Evolutionary conservation across 2,797 vertebrate species (phyloP).

Genomic region (Enteromius afrohamiltoni): DNA sequence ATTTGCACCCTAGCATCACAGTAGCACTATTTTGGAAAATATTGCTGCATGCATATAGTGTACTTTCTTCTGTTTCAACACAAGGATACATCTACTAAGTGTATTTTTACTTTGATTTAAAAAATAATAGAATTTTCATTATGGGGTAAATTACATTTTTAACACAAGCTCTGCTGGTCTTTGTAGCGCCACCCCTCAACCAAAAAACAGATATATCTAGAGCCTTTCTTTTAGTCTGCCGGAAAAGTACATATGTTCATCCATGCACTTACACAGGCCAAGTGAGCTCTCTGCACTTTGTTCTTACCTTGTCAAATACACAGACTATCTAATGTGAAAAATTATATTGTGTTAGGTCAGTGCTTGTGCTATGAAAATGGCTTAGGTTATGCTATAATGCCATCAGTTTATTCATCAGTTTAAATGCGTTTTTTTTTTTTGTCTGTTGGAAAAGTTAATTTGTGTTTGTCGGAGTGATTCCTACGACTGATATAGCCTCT

Average conservation of each 20-base stretch:
- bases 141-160: not conserved
- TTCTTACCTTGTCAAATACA: slow-evolving; percentile 15
- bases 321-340: slow-evolving; percentile 17
- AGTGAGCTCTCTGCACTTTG: slow-evolving; percentile 1
- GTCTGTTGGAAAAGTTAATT: slow-evolving; percentile 45
- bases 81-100: no score
- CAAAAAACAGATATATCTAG: not conserved
- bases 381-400: slow-evolving; percentile 12
- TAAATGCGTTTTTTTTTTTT: not conserved
- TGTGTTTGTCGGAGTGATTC: slow-evolving; percentile 41
- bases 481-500: slow-evolving; percentile 29
- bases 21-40: no score
- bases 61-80: no score
- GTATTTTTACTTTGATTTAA: no score
- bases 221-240: not conserved
- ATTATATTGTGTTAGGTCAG: slow-evolving; percentile 7
- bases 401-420: slow-evolving; percentile 19
- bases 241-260: not conserved
- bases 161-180: not conserved
- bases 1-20: no score
- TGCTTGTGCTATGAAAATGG: slow-evolving; percentile 11
- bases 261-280: not conserved
- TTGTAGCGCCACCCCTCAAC: not conserved
- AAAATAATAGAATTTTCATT: not conserved
- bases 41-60: no score